Base-by-base conservation (phyloP, 2,888 invertebrate genomes). In the Apoda limacodes region DNA sequence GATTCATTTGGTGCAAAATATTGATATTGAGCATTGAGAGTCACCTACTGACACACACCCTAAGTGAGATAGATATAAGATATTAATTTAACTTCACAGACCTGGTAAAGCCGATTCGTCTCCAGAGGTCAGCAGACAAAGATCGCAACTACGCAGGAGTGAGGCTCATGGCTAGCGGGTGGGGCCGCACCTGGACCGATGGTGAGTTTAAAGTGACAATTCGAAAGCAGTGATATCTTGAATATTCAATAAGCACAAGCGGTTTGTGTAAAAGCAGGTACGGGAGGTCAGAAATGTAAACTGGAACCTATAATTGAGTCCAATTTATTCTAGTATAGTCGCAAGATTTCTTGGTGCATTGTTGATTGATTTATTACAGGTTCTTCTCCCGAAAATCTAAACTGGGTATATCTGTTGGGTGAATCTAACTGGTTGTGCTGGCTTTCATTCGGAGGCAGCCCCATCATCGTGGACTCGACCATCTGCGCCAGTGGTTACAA, bases 121-220 rank as follows among this genome's bases (percentile, higher is more conserved):
- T 72, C 2, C 67, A 68, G 46, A 36, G 53, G 0, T 55, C 59
- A 0, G 40, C 13, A 0, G 58, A 68, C 31, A 57, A 21, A 40
- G 31, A 63, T 37, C 50, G 46, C 13, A 50, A 70, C 47, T 74
- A 71, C 45, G 37, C 36, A 1, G 52, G 47, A 0, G 35, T 46
- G 3, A 29, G 34, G 22, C 48, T 71, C 26, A 46, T 48, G 2
- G 66, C 70, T 28, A 63, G 62, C 21, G 74, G 74, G 1, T 74
- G 71, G 71, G 74, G 74, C 5, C 52, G 52, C 11, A 64, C 58
- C 4, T 69, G 67, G 69, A 64, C 64, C 21, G 23, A 22, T 2
- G 56, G 62, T 62, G 36, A 30, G 36, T 14, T 9, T 13, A 13
- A n/a, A n/a, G n/a, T n/a, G n/a, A 25, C n/a, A 17, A 10, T 24